phyloP scores from a whole-genome alignment of 2,888 invertebrate species.

The Mycalesis mineus region DNA sequence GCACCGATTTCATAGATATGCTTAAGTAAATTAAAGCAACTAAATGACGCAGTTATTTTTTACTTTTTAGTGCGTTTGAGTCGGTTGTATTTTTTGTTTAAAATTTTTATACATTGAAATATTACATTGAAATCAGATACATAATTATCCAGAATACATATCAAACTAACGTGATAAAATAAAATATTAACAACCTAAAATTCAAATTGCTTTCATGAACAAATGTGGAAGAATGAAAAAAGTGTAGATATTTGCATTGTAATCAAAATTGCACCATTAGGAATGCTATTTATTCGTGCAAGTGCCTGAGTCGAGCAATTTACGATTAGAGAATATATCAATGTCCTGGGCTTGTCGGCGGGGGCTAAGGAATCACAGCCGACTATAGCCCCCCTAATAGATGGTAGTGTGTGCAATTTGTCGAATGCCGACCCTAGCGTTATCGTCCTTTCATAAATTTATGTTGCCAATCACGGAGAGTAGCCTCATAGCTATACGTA shows the following conservation, averaged over 20 bases:
- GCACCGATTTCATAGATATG: too few species aligned
- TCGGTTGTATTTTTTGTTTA: too few species aligned
- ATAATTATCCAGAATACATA: too few species aligned
- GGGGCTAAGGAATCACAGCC: slow-evolving; percentile 32
- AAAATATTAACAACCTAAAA: too few species aligned
- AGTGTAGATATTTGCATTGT: not conserved
- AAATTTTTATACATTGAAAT: too few species aligned
- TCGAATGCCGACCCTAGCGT: slow-evolving; percentile 33
- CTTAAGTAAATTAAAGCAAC: too few species aligned
- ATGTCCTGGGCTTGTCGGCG: slow-evolving; percentile 30
- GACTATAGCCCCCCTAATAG: slow-evolving; percentile 43
- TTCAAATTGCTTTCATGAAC: too few species aligned
- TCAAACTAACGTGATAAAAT: too few species aligned
- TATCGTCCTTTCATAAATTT: slow-evolving; percentile 24
- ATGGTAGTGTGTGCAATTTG: slow-evolving; percentile 49
- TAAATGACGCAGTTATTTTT: too few species aligned
- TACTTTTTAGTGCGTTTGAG: too few species aligned
- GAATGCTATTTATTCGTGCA: not conserved
- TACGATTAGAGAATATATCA: slow-evolving; percentile 40
- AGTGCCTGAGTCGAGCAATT: slow-evolving; percentile 33
- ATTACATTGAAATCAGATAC: too few species aligned
- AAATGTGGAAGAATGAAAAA: too few species aligned
- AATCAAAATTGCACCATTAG: not conserved
- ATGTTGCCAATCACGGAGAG: slow-evolving; percentile 14
- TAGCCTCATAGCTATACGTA: not conserved